A percentile compares a stretch with the other conserved stretches of the same genome.
Evolutionary conservation across 2,797 vertebrate genomes (phyloP).

Genomic region (Pagetopsis macropterus): DNA sequence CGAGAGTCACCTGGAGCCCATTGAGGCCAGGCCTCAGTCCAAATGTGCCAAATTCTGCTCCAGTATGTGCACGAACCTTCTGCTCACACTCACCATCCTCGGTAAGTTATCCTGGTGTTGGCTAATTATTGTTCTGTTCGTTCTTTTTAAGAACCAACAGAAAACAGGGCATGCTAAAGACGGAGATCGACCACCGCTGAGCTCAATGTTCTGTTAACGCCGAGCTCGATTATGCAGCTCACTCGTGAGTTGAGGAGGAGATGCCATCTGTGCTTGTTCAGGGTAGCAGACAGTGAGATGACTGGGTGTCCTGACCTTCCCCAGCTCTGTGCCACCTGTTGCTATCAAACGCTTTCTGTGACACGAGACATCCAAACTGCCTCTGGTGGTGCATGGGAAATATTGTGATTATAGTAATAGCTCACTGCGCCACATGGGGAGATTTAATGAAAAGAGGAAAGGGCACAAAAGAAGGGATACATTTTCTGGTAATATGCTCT

Average conservation of each 20-base stretch:
- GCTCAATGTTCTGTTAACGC: slow-evolving; percentile 36
- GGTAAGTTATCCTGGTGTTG: slow-evolving; percentile 74
- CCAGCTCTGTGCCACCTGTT: slow-evolving; percentile 64
- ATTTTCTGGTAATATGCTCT: slow-evolving; percentile 6
- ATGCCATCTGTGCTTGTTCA: slow-evolving; percentile 67
- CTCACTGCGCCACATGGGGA: slow-evolving; percentile 8
- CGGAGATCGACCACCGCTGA: slow-evolving; percentile 16
- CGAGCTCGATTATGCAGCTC: slow-evolving; percentile 28
- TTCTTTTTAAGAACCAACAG: not conserved
- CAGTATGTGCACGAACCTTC: slow-evolving; percentile 92
- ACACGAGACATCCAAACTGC: slow-evolving; percentile 52
- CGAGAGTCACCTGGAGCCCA: slow-evolving; percentile 91
- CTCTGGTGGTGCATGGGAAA: slow-evolving; percentile 42
- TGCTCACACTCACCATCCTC: slow-evolving; percentile 94
- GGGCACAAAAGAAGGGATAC: slow-evolving; percentile 7
- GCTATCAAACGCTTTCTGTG: slow-evolving; percentile 46
- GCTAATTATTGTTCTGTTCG: slow-evolving; percentile 6
- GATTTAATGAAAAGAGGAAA: slow-evolving; percentile 49
- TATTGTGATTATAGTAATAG: slow-evolving; percentile 25
- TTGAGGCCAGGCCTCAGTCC: slow-evolving; percentile 83
- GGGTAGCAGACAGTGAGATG: slow-evolving; percentile 60
- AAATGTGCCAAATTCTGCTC: slow-evolving; percentile 88
- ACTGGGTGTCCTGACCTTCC: slow-evolving; percentile 67
- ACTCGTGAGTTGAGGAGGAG: slow-evolving; percentile 43
- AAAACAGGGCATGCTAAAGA: slow-evolving; percentile 10